phyloP scores from a whole-genome alignment of 2,888 invertebrate genomes.

The Leptinotarsa juncta region DNA sequence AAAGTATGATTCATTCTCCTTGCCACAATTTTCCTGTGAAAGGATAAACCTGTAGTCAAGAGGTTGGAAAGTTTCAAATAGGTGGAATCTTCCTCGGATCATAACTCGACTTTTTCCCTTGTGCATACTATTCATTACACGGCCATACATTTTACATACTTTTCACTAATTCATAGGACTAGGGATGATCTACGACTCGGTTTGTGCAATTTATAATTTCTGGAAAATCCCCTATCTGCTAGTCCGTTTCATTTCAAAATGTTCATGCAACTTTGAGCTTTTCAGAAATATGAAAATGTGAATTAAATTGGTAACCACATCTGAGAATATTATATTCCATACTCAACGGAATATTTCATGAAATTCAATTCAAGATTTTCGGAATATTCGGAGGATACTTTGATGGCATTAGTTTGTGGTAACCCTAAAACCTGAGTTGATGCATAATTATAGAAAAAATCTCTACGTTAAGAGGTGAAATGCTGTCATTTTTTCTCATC shows the following conservation, averaged over 20 bases:
- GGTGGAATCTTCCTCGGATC: not conserved
- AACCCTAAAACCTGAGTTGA: no score
- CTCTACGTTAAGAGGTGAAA: no score
- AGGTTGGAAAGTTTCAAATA: not conserved
- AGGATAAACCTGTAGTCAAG: not conserved
- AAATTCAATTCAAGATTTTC: no score
- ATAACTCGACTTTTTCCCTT: slow-evolving; percentile 7
- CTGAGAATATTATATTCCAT: not conserved
- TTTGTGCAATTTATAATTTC: slow-evolving; percentile 8
- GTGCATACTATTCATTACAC: slow-evolving; percentile 17
- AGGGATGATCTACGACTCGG: slow-evolving; percentile 16
- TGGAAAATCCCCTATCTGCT: slow-evolving; percentile 3
- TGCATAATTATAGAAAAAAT: no score
- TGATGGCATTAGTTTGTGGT: no score
- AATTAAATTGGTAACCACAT: not conserved
- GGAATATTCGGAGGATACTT: no score
- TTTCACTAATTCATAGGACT: slow-evolving; percentile 15
- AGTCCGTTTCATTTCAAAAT: slow-evolving; percentile 6
- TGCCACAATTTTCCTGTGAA: no score
- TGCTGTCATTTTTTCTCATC: no score
- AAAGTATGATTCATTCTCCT: no score
- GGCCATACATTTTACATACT: slow-evolving; percentile 8
- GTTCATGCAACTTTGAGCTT: not conserved
- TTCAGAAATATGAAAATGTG: not conserved
- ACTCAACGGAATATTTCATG: not conserved